phyloP scores from a whole-genome alignment of 1,140 invertebrate genomes.

The Phymastichus coffea region DNA sequence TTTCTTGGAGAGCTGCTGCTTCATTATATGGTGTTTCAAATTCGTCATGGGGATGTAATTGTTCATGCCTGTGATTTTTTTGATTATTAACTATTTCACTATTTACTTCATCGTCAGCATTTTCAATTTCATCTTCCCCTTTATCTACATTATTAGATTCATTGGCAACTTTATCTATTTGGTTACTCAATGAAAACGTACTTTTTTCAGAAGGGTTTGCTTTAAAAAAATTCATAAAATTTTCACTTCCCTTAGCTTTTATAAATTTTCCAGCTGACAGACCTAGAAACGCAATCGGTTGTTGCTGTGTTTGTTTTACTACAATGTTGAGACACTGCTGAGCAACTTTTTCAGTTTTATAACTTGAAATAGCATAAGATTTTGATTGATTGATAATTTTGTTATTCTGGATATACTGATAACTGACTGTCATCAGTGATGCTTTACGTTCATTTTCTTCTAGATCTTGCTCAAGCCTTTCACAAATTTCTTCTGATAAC shows the following conservation, averaged over 20 bases:
- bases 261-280: constrained; percentile 80
- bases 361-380: constrained; percentile 58
- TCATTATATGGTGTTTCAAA: too few species aligned
- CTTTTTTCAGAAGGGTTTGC: constrained; percentile 25
- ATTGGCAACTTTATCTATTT: too few species aligned
- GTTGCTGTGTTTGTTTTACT: constrained; percentile 58
- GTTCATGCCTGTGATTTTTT: too few species aligned
- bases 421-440: constrained; percentile 65
- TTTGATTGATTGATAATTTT: constrained; percentile 64
- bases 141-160: neutral
- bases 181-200: neutral
- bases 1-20: too few species aligned
- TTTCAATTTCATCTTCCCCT: too few species aligned
- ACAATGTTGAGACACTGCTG: constrained; percentile 64
- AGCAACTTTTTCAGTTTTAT: constrained; percentile 62
- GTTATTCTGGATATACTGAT: constrained; percentile 61
- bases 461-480: constrained; percentile 81
- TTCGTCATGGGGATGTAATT: too few species aligned
- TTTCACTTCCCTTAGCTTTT: constrained; percentile 61
- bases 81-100: neutral
- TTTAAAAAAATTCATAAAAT: constrained; percentile 65
- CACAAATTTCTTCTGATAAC: constrained; percentile 78
- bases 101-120: constrained; percentile 11
- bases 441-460: constrained; percentile 69
- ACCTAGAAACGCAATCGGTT: constrained; percentile 69